Conservation (phyloP, 2,113 vertebrate genomes). For the Cairina moschata region DNA sequence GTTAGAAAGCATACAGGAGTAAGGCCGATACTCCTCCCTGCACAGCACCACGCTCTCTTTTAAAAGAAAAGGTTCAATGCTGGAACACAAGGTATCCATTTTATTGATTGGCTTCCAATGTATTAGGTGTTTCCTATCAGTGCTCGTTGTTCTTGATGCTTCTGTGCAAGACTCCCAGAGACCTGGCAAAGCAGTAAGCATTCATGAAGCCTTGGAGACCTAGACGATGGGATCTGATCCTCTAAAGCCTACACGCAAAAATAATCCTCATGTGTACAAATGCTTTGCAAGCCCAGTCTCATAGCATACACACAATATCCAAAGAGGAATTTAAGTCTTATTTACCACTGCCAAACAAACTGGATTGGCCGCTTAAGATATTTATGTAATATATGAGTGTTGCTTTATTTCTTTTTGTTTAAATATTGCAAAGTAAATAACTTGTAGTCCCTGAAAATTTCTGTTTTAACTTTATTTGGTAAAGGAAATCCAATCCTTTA, state of each 20-base stretch:
- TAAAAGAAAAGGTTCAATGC: background rate
- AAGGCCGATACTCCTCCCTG: background rate
- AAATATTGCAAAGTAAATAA: too few relatives aligned
- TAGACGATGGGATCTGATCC: background rate
- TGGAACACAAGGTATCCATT: background rate
- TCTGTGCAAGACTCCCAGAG: background rate
- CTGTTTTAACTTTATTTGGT: fast-evolving
- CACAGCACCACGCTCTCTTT: background rate
- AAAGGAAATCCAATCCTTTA: background rate
- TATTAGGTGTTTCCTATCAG: background rate
- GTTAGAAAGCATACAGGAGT: background rate
- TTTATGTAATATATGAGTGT: background rate
- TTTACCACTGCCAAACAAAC: background rate
- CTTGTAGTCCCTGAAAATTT: background rate
- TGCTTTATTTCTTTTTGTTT: too few relatives aligned
- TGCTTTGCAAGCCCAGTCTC: slow-evolving; percentile 8
- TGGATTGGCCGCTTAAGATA: background rate
- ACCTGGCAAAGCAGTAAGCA: background rate
- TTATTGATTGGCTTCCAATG: background rate
- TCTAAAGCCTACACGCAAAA: background rate
- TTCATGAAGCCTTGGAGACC: background rate
- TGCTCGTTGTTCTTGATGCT: background rate
- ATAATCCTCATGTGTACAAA: background rate
- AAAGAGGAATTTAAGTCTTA: background rate
- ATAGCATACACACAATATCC: background rate